Percentiles rank a stretch among this genome's conserved stretches.
Conservation (phyloP, 1,140 invertebrate species). For the Vollenhovia emeryi region DNA sequence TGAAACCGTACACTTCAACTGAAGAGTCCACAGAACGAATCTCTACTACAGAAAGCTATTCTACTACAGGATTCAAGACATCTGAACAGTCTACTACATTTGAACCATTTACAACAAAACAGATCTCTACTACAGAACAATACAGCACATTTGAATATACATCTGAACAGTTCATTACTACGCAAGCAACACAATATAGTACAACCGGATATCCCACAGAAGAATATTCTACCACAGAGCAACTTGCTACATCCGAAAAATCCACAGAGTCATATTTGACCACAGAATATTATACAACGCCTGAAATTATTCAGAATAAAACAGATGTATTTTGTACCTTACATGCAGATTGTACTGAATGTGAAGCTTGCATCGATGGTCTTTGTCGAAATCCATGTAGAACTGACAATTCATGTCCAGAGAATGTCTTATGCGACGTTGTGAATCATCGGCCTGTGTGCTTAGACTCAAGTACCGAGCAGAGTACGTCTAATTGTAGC, state of each 20-base stretch:
- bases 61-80: not conserved
- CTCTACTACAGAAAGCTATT: not conserved
- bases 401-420: not conserved
- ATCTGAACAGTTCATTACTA: constrained; percentile 1
- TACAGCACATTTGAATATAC: not conserved
- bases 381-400: constrained; percentile 37
- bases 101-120: constrained; percentile 28
- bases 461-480: constrained; percentile 82
- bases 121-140: constrained; percentile 25
- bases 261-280: not conserved
- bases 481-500: constrained; percentile 84
- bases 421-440: constrained; percentile 80
- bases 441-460: constrained; percentile 85
- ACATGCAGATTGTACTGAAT: constrained; percentile 16
- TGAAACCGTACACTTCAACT: not conserved
- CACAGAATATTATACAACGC: constrained; percentile 36
- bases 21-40: not conserved
- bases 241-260: constrained; percentile 6
- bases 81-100: not conserved
- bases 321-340: constrained; percentile 34
- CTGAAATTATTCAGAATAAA: constrained; percentile 31
- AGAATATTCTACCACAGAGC: constrained; percentile 9
- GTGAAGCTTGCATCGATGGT: constrained; percentile 41
- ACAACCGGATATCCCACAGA: constrained; percentile 11
- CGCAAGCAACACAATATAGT: not conserved